Conservation (phyloP, 2,888 invertebrate species). For the Rhagium mordax region DNA sequence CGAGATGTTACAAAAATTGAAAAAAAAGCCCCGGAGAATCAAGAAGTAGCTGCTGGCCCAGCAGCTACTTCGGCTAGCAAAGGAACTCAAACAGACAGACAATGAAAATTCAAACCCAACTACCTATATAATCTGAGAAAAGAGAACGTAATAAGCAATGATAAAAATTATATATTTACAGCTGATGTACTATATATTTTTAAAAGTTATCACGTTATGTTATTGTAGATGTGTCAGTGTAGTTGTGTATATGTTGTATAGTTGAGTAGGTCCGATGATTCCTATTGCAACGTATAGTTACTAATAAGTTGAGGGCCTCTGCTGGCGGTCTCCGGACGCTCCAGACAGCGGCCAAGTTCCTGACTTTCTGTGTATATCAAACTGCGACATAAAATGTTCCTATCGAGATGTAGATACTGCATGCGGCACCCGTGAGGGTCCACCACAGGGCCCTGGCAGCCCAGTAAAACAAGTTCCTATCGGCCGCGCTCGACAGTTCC, state of each 20-base stretch:
- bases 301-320: conserved; percentile 58
- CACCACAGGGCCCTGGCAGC: conserved; percentile 64
- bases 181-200: conserved; percentile 68
- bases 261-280: conserved; percentile 70
- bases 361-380: conserved; percentile 65
- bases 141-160: conserved; percentile 56
- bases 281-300: conserved; percentile 72
- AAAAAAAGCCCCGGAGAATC: conserved; percentile 15
- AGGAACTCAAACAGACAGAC: conserved; percentile 49
- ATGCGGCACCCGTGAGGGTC: conserved; percentile 68
- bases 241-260: conserved; percentile 69
- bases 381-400: conserved; percentile 71
- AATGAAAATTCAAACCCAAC: conserved; percentile 44
- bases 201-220: conserved; percentile 67
- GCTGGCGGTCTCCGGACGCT: conserved; percentile 49
- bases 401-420: conserved; percentile 70
- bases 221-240: conserved; percentile 68
- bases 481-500: conserved; percentile 68
- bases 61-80: conserved; percentile 43
- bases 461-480: conserved; percentile 72
- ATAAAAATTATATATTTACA: conserved; percentile 65
- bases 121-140: conserved; percentile 49
- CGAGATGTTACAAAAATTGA: not conserved
- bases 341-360: conserved; percentile 63
- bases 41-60: conserved; percentile 9